Evolutionary conservation across 2,888 invertebrate genomes (phyloP).

Genomic region (Cephus pygmeus): DNA sequence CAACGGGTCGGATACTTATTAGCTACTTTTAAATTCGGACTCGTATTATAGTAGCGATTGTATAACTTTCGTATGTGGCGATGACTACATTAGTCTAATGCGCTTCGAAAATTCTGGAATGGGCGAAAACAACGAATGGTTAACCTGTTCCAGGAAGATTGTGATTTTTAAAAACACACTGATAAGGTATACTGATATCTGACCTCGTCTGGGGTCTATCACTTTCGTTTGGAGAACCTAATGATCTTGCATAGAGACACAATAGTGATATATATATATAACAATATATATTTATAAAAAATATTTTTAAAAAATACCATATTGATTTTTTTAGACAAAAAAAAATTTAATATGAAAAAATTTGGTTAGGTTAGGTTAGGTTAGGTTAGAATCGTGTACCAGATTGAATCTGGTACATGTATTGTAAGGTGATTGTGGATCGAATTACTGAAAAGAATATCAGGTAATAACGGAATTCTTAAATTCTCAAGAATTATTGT

Average conservation of each 20-base stretch:
- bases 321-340: neutral
- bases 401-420: neutral
- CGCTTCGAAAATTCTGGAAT: neutral
- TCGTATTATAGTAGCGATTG: neutral
- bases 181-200: neutral
- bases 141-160: conserved; percentile 1
- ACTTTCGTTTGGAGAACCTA: neutral
- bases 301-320: neutral
- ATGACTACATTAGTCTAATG: neutral
- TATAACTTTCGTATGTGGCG: neutral
- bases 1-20: neutral
- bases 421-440: neutral
- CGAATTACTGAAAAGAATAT: neutral
- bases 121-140: neutral
- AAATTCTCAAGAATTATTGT: neutral
- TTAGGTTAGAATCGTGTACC: no score
- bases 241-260: neutral
- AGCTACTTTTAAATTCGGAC: neutral
- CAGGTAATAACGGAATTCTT: neutral
- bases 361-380: neutral
- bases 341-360: neutral
- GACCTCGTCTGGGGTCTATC: neutral
- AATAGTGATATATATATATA: neutral
- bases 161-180: neutral
- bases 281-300: neutral